phyloP scores from a whole-genome alignment of 1,140 invertebrate species.

The Bombus vancouverensis region DNA sequence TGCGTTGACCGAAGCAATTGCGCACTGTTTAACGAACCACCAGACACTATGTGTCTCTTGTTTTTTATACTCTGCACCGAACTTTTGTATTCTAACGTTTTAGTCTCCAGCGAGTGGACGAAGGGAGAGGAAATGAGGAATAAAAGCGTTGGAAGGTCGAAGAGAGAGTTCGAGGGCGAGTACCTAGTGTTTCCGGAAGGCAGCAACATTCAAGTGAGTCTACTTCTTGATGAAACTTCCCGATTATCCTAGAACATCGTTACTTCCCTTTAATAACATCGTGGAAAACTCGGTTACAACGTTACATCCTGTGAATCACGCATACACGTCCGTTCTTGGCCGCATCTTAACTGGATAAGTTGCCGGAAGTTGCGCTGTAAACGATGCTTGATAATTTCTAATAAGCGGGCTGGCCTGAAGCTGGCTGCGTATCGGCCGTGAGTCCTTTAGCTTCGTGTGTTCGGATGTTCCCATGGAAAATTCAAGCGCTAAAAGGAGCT shows the following conservation, averaged over 20 bases:
- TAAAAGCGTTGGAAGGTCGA: slow-evolving; percentile 48
- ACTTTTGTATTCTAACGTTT: neutral
- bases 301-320: neutral
- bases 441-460: neutral
- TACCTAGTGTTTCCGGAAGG: slow-evolving; percentile 80
- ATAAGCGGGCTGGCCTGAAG: neutral
- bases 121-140: neutral
- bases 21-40: neutral
- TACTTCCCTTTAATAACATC: neutral
- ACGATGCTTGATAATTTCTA: slow-evolving; percentile 35
- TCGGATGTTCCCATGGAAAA: slow-evolving; percentile 7
- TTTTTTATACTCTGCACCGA: neutral
- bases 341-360: neutral
- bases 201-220: slow-evolving; percentile 80
- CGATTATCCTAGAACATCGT: neutral
- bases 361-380: slow-evolving; percentile 16
- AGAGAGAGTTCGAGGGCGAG: slow-evolving; percentile 67
- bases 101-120: neutral
- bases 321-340: neutral
- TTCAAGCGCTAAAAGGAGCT: slow-evolving; percentile 22
- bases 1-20: slow-evolving; percentile 16
- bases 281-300: slow-evolving; percentile 13
- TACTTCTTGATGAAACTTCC: neutral
- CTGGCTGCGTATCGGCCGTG: neutral
- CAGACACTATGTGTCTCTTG: slow-evolving; percentile 4